phyloP scores from a whole-genome alignment of 2,797 vertebrate genomes.

The Sciaenops ocellatus region DNA sequence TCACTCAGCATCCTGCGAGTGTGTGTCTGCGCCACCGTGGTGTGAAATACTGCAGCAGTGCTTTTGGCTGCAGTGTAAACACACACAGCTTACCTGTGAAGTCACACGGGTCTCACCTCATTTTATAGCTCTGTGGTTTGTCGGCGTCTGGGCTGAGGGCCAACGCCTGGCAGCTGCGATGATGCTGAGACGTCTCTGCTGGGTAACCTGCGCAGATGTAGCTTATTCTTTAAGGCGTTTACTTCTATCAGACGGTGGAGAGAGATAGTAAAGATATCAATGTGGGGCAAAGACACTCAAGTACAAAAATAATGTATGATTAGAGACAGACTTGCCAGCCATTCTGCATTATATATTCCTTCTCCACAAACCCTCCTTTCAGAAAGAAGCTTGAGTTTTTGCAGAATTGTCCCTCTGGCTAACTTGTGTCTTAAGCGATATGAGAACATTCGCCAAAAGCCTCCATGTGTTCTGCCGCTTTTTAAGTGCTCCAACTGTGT shows the following conservation, averaged over 20 bases:
- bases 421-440: neutral
- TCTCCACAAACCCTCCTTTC: neutral
- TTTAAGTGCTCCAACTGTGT: neutral
- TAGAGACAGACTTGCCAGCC: neutral
- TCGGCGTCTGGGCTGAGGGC: constrained; percentile 33
- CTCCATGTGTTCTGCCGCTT: neutral
- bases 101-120: constrained; percentile 39
- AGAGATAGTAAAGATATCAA: neutral
- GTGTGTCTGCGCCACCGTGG: constrained; percentile 13
- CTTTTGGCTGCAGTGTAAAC: constrained; percentile 46
- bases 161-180: constrained; percentile 25
- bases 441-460: neutral
- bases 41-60: constrained; percentile 55
- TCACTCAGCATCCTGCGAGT: constrained; percentile 19
- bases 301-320: neutral
- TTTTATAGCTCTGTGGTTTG: constrained; percentile 34
- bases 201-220: constrained; percentile 25
- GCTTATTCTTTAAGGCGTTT: constrained; percentile 34
- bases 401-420: neutral
- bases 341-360: neutral
- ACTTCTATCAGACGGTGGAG: constrained; percentile 31
- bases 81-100: constrained; percentile 54
- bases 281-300: neutral
- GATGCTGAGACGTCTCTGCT: constrained; percentile 28
- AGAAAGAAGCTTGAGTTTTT: neutral